A percentile compares a stretch with the other conserved stretches of the same genome.
Conservation (phyloP, 2,888 invertebrate genomes). For the Drosophila cognata region DNA sequence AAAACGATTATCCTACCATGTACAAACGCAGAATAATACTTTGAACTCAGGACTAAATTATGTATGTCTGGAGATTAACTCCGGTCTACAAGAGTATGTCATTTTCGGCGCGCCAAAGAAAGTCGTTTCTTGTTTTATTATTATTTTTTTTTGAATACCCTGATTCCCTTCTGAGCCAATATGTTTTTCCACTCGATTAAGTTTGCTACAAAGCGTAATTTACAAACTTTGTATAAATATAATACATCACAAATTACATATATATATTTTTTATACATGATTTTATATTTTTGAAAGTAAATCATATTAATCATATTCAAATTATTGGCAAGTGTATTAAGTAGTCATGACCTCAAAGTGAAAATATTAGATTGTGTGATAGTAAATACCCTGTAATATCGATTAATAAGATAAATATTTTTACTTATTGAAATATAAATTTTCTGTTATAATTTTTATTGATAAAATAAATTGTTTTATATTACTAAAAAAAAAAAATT, state of each 20-base stretch:
- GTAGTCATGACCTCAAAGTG: not conserved
- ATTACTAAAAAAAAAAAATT: not conserved
- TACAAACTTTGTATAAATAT: not conserved
- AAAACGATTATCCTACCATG: not conserved
- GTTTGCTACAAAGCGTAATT: not conserved
- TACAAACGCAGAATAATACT: not conserved
- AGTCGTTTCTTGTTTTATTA: not conserved
- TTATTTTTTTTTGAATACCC: not conserved
- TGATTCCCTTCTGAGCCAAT: not conserved
- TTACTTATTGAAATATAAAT: not conserved
- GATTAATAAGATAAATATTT: not conserved
- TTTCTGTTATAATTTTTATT: not conserved
- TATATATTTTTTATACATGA: not conserved
- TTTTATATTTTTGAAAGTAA: not conserved
- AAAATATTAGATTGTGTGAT: not conserved
- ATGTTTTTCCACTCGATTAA: not conserved
- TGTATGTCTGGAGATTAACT: not conserved
- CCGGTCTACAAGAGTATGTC: not conserved
- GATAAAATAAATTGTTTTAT: not conserved
- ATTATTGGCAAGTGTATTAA: not conserved
- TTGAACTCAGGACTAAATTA: not conserved
- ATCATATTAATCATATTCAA: not conserved
- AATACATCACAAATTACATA: not conserved
- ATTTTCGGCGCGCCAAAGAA: not conserved
- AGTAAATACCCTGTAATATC: not conserved